Percentiles rank a stretch among this genome's conserved stretches.
phyloP scores from a whole-genome alignment of 2,797 vertebrate species.

The Rhyacichthys aspro region DNA sequence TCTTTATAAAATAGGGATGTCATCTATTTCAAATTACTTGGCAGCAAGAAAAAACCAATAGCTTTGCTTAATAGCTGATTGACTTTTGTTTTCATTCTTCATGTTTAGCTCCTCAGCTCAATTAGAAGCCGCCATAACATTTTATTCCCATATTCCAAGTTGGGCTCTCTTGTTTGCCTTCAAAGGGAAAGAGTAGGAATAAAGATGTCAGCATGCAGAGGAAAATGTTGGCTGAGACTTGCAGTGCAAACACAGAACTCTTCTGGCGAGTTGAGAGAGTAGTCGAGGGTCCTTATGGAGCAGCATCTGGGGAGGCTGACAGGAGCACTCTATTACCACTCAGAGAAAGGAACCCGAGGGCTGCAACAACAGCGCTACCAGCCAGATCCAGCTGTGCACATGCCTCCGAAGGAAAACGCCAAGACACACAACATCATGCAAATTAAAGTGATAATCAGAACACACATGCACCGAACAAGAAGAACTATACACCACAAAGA shows the following conservation, averaged over 20 bases:
- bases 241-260: conserved; percentile 50
- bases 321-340: conserved; percentile 78
- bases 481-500: conserved; percentile 20
- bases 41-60: not conserved
- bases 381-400: conserved; percentile 79
- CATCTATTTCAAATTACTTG: too few species aligned
- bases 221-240: conserved; percentile 24
- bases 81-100: conserved; percentile 2
- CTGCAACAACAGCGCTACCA: conserved; percentile 67
- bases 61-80: not conserved
- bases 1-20: too few species aligned
- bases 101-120: not conserved
- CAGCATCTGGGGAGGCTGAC: conserved; percentile 80
- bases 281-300: conserved; percentile 73
- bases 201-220: not conserved
- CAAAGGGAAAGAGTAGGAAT: conserved; percentile 19
- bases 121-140: not conserved
- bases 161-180: conserved; percentile 12
- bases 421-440: conserved; percentile 45
- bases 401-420: conserved; percentile 55
- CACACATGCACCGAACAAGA: conserved; percentile 29
- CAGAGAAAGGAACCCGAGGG: conserved; percentile 78
- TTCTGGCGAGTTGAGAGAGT: conserved; percentile 52
- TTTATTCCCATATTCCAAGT: not conserved
- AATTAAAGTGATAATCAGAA: conserved; percentile 41